Evolutionary conservation across 1,140 invertebrate species (phyloP), one percentile per base, ranked within the genome.

Genomic region (Ceratina japonica): DNA sequence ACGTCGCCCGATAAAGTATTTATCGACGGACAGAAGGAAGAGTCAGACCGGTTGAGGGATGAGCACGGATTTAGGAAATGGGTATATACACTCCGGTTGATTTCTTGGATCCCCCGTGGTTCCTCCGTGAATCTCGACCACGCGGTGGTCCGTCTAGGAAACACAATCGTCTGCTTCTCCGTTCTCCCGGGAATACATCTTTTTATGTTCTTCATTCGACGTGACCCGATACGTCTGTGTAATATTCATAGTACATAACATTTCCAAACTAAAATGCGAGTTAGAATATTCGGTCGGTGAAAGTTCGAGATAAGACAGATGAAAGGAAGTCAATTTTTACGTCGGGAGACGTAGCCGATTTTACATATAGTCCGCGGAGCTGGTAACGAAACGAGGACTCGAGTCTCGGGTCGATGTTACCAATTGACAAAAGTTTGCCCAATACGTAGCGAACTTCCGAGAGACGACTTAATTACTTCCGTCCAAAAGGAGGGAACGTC

Each of bases 1-100:
- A 81, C 83, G 75, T 75, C 70, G 49, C 27, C 10, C 73, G 84
- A 88, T 89, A 81, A 89, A 89, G 83, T 87, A 89, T 89, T 88
- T 89, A 88, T 85, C 80, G 79, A 69, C 15, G 56, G 44, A 65
- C 16, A 49, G 44, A 24, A 52, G 64, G 27, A 27, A 20, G 15
- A 37, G 13, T 16, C 31, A 62, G 75, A 20, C 37, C 0, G 16
- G 31, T 12, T 37, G 59, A 84, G 71, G 62, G 81, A 87, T 84
- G 81, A 63, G 71, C 75, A n/a, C 66, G 85, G 86, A 87, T 89
- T 85, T 82, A 69, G 77, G 61, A 82, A 90, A 89, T 83, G 83
- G 78, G 68, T 20, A 78, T 85, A 83, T 70, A 88, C 84, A 88
- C 86, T 88, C 80, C 75, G 80, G 75, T 87, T 87, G 88, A 89